Conservation (phyloP, 2,888 invertebrate species). For the Drosophila merina region DNA sequence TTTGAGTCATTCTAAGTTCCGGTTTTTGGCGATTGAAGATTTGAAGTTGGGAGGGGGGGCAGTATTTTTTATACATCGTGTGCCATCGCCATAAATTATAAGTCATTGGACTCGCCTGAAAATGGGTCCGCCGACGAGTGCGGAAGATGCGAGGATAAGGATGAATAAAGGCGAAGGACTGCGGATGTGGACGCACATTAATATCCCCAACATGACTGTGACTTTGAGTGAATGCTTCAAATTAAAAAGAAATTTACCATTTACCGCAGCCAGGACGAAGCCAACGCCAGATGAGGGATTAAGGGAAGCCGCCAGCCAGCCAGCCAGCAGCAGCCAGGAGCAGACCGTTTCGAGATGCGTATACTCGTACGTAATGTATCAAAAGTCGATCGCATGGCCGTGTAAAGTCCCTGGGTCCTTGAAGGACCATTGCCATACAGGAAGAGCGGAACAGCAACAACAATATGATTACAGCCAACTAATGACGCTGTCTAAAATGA, state of each 20-base stretch:
- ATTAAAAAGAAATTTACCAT: slow-evolving; percentile 82
- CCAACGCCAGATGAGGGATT: slow-evolving; percentile 15
- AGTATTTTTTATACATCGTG: not conserved
- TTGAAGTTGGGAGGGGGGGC: not conserved
- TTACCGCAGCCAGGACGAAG: slow-evolving; percentile 59
- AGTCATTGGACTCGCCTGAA: slow-evolving; percentile 68
- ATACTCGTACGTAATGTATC: slow-evolving; percentile 60
- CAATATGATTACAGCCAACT: slow-evolving; percentile 80
- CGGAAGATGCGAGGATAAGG: slow-evolving; percentile 7
- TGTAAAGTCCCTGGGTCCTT: slow-evolving; percentile 14
- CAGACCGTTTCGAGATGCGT: slow-evolving; percentile 22
- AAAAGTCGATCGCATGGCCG: slow-evolving; percentile 49
- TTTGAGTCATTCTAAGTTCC: not conserved
- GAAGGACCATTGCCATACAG: slow-evolving; percentile 2
- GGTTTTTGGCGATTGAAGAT: too few relatives aligned
- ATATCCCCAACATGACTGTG: slow-evolving; percentile 79
- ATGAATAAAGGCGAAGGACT: slow-evolving; percentile 11
- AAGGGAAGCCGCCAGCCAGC: not conserved
- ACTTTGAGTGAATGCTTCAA: slow-evolving; percentile 82
- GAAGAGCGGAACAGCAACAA: slow-evolving; percentile 30
- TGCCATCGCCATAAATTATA: slow-evolving; percentile 79
- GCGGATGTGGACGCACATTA: slow-evolving; percentile 60
- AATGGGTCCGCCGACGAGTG: slow-evolving; percentile 13
- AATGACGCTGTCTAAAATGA: slow-evolving; percentile 81
- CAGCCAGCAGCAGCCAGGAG: slow-evolving; percentile 1